Evolutionary conservation across 2,888 invertebrate species (phyloP), one percentile per base, ranked within the genome.

Genomic region (Cephus nigrinus): DNA sequence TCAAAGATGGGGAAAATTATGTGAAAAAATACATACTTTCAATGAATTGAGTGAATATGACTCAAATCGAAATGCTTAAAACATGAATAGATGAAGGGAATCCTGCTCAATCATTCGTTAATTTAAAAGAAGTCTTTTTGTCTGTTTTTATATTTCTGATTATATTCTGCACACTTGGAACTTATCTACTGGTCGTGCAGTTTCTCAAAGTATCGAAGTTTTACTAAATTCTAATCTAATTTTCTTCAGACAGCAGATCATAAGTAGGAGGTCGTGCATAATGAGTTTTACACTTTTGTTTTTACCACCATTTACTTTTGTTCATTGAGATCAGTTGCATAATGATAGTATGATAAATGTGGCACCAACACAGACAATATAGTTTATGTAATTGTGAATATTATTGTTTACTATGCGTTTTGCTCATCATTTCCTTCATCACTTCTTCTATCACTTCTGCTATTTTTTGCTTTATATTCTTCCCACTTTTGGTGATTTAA

Each of bases 401-500:
- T 55, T 55, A 55, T 55, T 9, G 23, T 23, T 55, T 55, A 55
- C 55, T 55, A 55, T 55, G 23, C 55, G 2, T 77, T 83, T 40
- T 84, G 80, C 79, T 82, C 83, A 55, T 86, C 84, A 74, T 88
- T 85, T 35, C 80, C 82, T 55, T 86, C 84, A 75, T 86, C 84
- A 76, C 74, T 80, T 75, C 83, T 82, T 73, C 81, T 84, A 72
- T 84, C 85, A 12, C 83, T 84, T 78, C 86, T 85, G 40, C 82
- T 86, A 77, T 88, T 91, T 81, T 92, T 92, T 0, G 94, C 93
- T 87, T 93, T 94, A 82, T 95, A 97, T 87, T 94, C 95, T 91
- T 98, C 97, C 99, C 99, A 99, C 86, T 97, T 95, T 86, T 95
- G 95, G 91, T 99, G 99, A 88, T 98, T 97, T 0, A 99, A 93